Percentiles rank a stretch among this genome's conserved stretches.
Conservation (phyloP, 2,888 invertebrate genomes). For the Antheraea yamamai region DNA sequence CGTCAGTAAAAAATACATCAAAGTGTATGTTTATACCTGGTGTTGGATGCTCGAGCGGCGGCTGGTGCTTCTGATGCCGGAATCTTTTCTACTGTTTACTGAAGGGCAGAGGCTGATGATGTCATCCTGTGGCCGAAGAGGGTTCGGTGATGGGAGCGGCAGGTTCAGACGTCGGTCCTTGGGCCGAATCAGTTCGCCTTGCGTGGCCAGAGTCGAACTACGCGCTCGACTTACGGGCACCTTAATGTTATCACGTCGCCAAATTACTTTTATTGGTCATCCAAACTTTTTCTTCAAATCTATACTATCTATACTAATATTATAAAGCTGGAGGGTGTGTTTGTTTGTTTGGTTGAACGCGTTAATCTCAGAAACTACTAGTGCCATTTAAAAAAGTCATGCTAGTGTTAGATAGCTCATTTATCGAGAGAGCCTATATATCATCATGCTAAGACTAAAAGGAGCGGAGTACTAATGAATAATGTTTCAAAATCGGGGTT, state of each 20-base stretch:
- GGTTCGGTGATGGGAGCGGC: slow-evolving; percentile 64
- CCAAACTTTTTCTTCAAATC: no score
- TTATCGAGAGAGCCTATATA: no score
- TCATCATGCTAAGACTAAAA: no score
- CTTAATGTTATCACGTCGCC: slow-evolving; percentile 35
- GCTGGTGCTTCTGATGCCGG: slow-evolving; percentile 93
- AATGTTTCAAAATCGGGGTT: no score
- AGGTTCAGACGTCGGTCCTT: slow-evolving; percentile 71
- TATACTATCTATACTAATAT: no score
- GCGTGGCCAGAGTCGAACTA: slow-evolving; percentile 73
- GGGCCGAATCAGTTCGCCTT: slow-evolving; percentile 62
- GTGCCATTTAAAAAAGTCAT: no score
- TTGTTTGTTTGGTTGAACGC: no score
- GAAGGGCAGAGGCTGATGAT: slow-evolving; percentile 88
- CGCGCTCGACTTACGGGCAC: slow-evolving; percentile 74
- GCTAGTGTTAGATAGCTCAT: no score
- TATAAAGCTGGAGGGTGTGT: no score
- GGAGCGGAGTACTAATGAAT: no score
- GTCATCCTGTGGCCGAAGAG: slow-evolving; percentile 77
- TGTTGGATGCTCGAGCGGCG: slow-evolving; percentile 93
- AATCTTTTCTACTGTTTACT: slow-evolving; percentile 92
- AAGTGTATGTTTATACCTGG: slow-evolving; percentile 80
- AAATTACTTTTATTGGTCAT: background rate
- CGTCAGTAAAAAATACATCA: slow-evolving; percentile 35
- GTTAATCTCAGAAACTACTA: no score